phyloP scores from a whole-genome alignment of 2,888 invertebrate genomes.

The Aleiodes testaceus region DNA sequence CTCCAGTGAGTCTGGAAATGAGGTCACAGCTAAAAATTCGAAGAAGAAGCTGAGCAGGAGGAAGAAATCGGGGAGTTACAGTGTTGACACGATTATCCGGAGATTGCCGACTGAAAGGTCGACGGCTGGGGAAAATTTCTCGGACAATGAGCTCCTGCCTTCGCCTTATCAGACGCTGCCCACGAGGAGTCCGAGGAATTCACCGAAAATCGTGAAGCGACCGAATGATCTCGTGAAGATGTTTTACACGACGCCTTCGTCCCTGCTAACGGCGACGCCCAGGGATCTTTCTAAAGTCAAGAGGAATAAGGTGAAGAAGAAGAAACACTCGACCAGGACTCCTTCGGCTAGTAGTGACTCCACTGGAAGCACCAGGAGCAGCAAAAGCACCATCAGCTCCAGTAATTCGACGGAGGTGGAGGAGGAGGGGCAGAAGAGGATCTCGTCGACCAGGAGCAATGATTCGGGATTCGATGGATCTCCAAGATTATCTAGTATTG shows the following conservation, averaged over 20 bases:
- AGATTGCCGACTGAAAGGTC: conserved; percentile 49
- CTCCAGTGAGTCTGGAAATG: conserved; percentile 47
- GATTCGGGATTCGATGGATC: conserved; percentile 86
- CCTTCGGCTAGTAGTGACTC: conserved; percentile 68
- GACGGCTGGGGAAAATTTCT: conserved; percentile 9
- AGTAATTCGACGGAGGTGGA: conserved; percentile 70
- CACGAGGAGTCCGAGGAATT: conserved; percentile 48
- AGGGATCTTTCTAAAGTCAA: conserved; percentile 68
- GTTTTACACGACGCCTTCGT: conserved; percentile 69
- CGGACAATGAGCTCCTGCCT: conserved; percentile 44
- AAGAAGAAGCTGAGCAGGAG: conserved; percentile 63
- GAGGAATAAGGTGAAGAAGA: conserved; percentile 67
- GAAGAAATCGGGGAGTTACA: conserved; percentile 62
- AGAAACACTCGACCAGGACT: conserved; percentile 64
- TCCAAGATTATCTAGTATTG: conserved; percentile 71
- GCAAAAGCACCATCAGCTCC: conserved; percentile 65
- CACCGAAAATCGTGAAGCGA: conserved; percentile 60
- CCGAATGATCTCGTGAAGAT: conserved; percentile 68
- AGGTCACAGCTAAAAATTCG: conserved; percentile 54
- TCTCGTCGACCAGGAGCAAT: conserved; percentile 84
- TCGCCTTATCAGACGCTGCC: conserved; percentile 48
- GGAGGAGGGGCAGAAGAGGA: conserved; percentile 76
- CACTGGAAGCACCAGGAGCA: conserved; percentile 66
- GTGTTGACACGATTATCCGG: conserved; percentile 71
- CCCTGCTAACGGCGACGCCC: conserved; percentile 68